Evolutionary conservation across 1,140 invertebrate species (phyloP).

Genomic region (Vollenhovia emeryi): DNA sequence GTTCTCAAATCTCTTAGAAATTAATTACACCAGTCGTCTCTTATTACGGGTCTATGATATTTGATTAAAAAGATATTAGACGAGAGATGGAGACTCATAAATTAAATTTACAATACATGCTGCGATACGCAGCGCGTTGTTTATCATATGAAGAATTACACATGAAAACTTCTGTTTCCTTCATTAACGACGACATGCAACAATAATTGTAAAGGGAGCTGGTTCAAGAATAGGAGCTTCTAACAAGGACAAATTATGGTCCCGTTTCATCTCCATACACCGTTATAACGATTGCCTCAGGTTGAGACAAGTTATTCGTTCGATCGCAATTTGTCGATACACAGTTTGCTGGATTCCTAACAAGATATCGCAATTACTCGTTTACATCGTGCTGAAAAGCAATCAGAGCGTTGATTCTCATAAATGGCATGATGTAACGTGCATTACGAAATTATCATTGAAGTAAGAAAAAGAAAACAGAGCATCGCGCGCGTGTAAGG

Average conservation of each 20-base stretch:
- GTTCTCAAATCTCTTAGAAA: constrained; percentile 6
- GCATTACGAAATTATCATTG: constrained; percentile 16
- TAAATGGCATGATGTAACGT: constrained; percentile 18
- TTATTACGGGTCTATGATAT: background rate
- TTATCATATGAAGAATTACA: constrained; percentile 12
- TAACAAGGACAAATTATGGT: constrained; percentile 34
- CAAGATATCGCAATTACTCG: constrained; percentile 26
- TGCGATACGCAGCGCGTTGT: background rate
- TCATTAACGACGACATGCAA: background rate
- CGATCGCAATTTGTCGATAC: background rate
- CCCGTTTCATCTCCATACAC: background rate
- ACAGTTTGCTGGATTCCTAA: constrained; percentile 34
- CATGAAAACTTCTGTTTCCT: background rate
- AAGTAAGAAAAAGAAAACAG: background rate
- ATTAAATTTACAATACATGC: constrained; percentile 53
- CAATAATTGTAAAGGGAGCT: constrained; percentile 44
- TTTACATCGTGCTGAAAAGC: constrained; percentile 14
- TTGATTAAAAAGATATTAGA: background rate
- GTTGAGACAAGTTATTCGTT: constrained; percentile 1
- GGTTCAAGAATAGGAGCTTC: constrained; percentile 11
- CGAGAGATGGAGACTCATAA: constrained; percentile 19
- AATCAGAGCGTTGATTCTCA: constrained; percentile 21
- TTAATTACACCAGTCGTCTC: constrained; percentile 13
- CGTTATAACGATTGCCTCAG: constrained; percentile 38
- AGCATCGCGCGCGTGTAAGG: constrained; percentile 1